Conservation (phyloP, 23 tunicate genomes). For the Styela plicata region DNA sequence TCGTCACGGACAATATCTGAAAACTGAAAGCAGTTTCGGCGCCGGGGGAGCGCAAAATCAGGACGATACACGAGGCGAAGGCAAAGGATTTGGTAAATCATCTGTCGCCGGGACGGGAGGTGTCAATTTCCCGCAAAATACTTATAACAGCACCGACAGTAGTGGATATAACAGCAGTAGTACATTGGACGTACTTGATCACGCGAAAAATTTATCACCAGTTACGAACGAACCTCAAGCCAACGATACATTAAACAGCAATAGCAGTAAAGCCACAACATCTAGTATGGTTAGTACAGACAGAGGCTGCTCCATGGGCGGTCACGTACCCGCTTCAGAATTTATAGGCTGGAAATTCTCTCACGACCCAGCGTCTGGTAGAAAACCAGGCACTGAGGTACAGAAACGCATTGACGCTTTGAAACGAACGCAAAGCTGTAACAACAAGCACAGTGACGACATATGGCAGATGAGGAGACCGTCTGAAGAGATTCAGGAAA, state of each 20-base stretch:
- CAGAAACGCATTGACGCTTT: slow-evolving; percentile 43
- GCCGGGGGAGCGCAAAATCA: slow-evolving; percentile 11
- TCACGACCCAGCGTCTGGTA: slow-evolving; percentile 8
- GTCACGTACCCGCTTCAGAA: slow-evolving; percentile 49
- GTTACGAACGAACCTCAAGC: slow-evolving; percentile 7
- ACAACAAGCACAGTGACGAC: background rate
- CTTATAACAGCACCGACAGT: slow-evolving; percentile 92
- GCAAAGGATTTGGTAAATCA: slow-evolving; percentile 27
- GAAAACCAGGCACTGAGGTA: slow-evolving; percentile 42
- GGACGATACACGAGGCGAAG: background rate
- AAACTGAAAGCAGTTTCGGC: slow-evolving; percentile 1
- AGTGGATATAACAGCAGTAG: slow-evolving; percentile 95
- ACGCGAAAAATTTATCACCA: slow-evolving; percentile 21
- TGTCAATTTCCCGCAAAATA: slow-evolving; percentile 54
- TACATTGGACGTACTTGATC: slow-evolving; percentile 77
- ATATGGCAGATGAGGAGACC: slow-evolving; percentile 26
- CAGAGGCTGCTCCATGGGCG: slow-evolving; percentile 34
- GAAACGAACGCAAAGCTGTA: background rate
- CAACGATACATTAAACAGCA: slow-evolving; percentile 27
- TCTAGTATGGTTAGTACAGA: slow-evolving; percentile 25
- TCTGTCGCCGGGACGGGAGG: slow-evolving; percentile 49
- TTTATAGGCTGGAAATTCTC: slow-evolving; percentile 42
- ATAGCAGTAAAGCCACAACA: slow-evolving; percentile 17
- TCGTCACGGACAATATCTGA: background rate
- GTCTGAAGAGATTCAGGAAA: slow-evolving; percentile 20